Base-by-base conservation (phyloP, 2,888 invertebrate genomes). In the Gibbula magus region DNA sequence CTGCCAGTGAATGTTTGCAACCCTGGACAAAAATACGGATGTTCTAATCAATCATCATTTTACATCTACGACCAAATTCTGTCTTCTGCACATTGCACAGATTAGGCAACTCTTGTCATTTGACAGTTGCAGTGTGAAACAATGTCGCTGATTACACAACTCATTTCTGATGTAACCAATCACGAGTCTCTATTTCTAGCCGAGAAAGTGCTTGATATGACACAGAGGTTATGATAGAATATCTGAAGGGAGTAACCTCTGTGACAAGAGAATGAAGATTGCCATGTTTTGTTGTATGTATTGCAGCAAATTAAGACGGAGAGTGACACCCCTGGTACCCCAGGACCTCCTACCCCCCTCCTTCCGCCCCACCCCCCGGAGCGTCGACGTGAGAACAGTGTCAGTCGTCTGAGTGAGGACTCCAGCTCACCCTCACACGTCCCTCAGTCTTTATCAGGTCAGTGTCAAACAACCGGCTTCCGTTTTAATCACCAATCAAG, bases 361-460 rank as follows among this genome's bases (percentile, higher is more conserved):
- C 70, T 70, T 16, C 81, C 75, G 45, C 81, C 29, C 20, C 73
- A 10, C 51, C 79, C 61, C 75, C 82, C 25, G 25, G 75, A 35
- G 77, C 77, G 20, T n/a, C 67, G 53, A n/a, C 70, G 70, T 16
- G 78, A 78, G 18, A 86, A 86, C 79, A 85, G 85, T 35, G 81
- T 85, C 81, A 87, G 88, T 76, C 85, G 86, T 16, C 84, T 89
- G 13, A 89, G 89, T 81, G 89, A 89, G 61, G 89, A 89, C 56
- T 89, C 89, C 0, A 86, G 86, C 75, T 87, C 86, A 0, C 86
- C 86, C 8, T 76, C 76, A n/a, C 79, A 76, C 32, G 29, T 45
- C 29, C 51, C 67, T 52, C 70, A 78, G 25, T 51, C 51, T 29
- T 16, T 39, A 3, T 52, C 53, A 25, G 70, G 77, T 66, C 35